phyloP scores from a whole-genome alignment of 2,888 invertebrate species.

The Bimastos eiseni region DNA sequence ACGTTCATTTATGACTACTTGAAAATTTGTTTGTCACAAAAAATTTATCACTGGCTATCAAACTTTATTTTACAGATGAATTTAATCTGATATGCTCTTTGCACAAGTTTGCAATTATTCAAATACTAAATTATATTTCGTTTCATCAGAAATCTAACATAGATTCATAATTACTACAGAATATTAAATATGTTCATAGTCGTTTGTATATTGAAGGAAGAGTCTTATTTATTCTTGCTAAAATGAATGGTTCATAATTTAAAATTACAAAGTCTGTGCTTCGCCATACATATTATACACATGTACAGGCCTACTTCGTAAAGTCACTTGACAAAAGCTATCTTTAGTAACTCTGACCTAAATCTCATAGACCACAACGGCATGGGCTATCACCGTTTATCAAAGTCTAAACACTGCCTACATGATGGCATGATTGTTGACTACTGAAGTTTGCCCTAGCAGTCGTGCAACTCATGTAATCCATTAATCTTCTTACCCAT shows the following conservation, averaged over 20 bases:
- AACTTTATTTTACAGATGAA: background rate
- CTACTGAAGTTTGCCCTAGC: background rate
- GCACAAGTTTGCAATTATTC: too few relatives aligned
- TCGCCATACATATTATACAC: background rate
- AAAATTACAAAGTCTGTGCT: background rate
- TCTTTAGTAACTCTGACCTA: background rate
- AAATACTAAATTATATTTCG: too few relatives aligned
- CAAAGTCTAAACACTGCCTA: background rate
- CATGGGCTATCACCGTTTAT: background rate
- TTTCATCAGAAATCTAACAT: too few relatives aligned
- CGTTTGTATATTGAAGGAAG: background rate
- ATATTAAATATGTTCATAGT: too few relatives aligned
- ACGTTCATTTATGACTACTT: background rate
- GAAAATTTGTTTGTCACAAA: background rate
- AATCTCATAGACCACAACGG: background rate
- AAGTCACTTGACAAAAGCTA: background rate
- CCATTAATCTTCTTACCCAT: background rate
- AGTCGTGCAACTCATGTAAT: background rate
- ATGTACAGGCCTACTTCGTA: background rate
- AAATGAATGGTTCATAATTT: background rate
- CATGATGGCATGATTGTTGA: background rate
- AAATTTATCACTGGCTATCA: background rate
- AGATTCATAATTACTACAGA: too few relatives aligned
- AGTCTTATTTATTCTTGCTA: background rate
- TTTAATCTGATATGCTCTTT: background rate